Percentiles rank a stretch among this genome's conserved stretches.
Conservation (phyloP, 1,140 invertebrate genomes). For the Zaprionus gabonicus region DNA sequence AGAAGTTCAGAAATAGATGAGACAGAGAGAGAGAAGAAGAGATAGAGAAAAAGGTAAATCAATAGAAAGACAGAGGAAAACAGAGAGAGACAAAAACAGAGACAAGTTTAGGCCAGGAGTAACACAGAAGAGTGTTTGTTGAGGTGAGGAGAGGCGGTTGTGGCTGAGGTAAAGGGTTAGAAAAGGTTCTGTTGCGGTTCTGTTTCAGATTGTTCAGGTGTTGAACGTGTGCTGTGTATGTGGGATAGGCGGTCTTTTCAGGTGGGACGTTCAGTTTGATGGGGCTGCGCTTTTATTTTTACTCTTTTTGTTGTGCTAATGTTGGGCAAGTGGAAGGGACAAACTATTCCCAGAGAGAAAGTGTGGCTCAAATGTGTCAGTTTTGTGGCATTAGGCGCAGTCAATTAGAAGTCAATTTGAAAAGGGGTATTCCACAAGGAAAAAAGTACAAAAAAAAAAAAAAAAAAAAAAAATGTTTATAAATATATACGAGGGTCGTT, state of each 20-base stretch:
- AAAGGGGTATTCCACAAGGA: not conserved
- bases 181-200: slow-evolving; percentile 54
- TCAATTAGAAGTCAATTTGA: slow-evolving; percentile 21
- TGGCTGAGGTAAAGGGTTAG: not conserved
- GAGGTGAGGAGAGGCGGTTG: not conserved
- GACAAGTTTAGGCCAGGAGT: not conserved
- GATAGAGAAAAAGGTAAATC: slow-evolving; percentile 5
- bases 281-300: too few relatives aligned
- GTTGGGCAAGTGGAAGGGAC: slow-evolving; percentile 18
- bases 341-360: slow-evolving; percentile 23
- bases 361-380: slow-evolving; percentile 2
- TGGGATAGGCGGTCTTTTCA: not conserved
- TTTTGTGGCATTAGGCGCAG: slow-evolving; percentile 2
- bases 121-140: not conserved
- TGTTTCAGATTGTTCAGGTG: slow-evolving; percentile 67
- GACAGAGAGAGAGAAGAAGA: not conserved
- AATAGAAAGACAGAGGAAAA: not conserved
- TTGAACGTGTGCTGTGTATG: slow-evolving; percentile 26
- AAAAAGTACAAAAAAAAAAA: not conserved
- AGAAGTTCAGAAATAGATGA: not conserved
- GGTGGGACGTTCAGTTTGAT: slow-evolving; percentile 58
- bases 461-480: not conserved
- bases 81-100: too few relatives aligned
- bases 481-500: too few relatives aligned
- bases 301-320: too few relatives aligned